Conservation (phyloP, 2,888 invertebrate species). For the Brachyptera risi region DNA sequence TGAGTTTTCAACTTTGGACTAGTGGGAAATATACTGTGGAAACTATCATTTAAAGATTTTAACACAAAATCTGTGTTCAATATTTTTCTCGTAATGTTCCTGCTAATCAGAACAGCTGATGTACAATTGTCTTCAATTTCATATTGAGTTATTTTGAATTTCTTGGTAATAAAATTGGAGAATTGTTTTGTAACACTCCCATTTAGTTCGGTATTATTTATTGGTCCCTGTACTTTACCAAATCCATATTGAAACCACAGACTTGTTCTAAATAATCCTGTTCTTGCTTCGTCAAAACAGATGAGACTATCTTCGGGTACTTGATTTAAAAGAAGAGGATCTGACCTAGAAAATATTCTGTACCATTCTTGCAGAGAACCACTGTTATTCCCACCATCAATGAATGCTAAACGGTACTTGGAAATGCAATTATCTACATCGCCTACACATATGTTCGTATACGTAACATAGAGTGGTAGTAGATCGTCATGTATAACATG, state of each 20-base stretch:
- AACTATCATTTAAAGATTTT: slow-evolving; percentile 34
- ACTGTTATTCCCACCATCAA: slow-evolving; percentile 38
- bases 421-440: slow-evolving; percentile 33
- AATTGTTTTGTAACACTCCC: slow-evolving; percentile 36
- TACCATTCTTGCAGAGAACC: slow-evolving; percentile 42
- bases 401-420: slow-evolving; percentile 39
- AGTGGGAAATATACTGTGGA: slow-evolving; percentile 13
- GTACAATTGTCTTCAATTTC: background rate
- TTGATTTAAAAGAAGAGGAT: slow-evolving; percentile 36
- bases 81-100: slow-evolving; percentile 45
- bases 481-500: slow-evolving; percentile 52
- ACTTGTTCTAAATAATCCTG: slow-evolving; percentile 44
- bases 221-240: slow-evolving; percentile 44
- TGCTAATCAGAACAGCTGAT: slow-evolving; percentile 34
- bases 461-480: slow-evolving; percentile 45
- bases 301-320: slow-evolving; percentile 34
- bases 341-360: slow-evolving; percentile 38
- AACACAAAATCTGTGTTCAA: slow-evolving; percentile 45
- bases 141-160: slow-evolving; percentile 30
- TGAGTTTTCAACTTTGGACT: slow-evolving; percentile 14
- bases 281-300: slow-evolving; percentile 43
- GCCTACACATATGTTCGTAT: slow-evolving; percentile 38
- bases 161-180: slow-evolving; percentile 34
- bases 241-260: slow-evolving; percentile 52
- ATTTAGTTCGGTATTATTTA: slow-evolving; percentile 35